Conservation (phyloP, 1,140 invertebrate genomes). For the Coptotermes formosanus region DNA sequence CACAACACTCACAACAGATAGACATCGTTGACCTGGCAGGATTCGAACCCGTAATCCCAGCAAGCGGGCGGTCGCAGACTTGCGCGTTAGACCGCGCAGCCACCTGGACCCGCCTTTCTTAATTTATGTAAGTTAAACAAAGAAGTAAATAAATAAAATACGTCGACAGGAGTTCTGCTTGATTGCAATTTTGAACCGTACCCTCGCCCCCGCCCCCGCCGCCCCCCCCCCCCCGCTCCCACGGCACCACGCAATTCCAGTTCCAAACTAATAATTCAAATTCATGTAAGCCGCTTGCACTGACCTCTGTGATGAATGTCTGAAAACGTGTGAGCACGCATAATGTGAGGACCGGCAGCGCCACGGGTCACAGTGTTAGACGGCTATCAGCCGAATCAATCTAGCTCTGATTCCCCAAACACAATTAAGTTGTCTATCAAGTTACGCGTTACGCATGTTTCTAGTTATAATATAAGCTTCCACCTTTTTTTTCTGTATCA, state of each 20-base stretch:
- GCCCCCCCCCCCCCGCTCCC: no score
- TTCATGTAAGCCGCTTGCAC: not conserved
- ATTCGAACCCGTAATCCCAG: no score
- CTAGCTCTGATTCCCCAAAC: not conserved
- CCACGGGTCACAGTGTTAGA: not conserved
- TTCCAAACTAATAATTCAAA: not conserved
- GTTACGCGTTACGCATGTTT: not conserved
- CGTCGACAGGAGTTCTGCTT: no score
- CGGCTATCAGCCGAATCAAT: not conserved
- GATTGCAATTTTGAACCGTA: no score
- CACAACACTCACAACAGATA: no score
- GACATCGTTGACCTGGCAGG: no score
- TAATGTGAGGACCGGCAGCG: not conserved
- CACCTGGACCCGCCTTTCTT: no score
- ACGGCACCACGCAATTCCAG: not conserved
- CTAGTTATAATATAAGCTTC: not conserved
- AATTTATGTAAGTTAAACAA: no score
- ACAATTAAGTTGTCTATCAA: conserved; percentile 1
- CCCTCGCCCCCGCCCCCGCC: no score
- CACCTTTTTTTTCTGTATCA: not conserved
- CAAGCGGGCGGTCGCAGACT: no score
- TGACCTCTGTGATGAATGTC: not conserved
- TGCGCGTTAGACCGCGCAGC: no score
- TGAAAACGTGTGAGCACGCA: not conserved
- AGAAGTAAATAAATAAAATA: no score